These are phyloP conservation scores for Tuberolachnus salignus DNA, from an alignment of 2,888 invertebrate genomes.

Conservation along the genomic window DNA sequence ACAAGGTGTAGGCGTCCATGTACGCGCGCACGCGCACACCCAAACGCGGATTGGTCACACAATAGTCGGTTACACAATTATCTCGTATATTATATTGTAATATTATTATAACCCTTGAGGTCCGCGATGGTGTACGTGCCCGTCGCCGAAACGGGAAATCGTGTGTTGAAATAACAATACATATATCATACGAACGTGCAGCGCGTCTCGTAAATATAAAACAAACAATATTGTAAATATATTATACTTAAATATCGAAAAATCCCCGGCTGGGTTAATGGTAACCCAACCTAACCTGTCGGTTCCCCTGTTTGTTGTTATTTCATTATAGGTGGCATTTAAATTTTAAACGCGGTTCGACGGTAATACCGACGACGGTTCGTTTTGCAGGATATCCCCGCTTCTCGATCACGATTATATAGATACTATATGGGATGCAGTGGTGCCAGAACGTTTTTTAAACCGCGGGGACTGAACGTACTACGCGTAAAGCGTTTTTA, in stretches of 20 bases:
- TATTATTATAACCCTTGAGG: slow-evolving; percentile 11
- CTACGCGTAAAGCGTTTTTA: no score
- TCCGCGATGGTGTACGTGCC: slow-evolving; percentile 6
- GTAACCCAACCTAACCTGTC: no score
- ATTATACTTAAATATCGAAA: neutral
- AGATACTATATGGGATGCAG: no score
- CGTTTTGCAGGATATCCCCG: no score
- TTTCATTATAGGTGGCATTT: no score
- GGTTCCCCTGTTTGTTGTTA: no score
- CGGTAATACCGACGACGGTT: no score
- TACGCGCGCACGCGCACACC: neutral
- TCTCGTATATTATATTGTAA: neutral
- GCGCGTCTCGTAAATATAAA: neutral
- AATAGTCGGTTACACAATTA: slow-evolving; percentile 14
- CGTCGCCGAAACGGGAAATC: neutral
- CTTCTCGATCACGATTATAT: no score
- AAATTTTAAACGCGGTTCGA: no score
- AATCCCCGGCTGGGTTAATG: no score
- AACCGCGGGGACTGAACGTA: no score
- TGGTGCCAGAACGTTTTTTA: no score
- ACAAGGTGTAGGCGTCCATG: slow-evolving; percentile 9
- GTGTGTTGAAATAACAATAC: neutral
- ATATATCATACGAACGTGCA: neutral
- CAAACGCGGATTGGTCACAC: neutral
- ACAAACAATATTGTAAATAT: neutral